Evolutionary conservation across 2,888 invertebrate species (phyloP).

Genomic region (Lycaena phlaeas): DNA sequence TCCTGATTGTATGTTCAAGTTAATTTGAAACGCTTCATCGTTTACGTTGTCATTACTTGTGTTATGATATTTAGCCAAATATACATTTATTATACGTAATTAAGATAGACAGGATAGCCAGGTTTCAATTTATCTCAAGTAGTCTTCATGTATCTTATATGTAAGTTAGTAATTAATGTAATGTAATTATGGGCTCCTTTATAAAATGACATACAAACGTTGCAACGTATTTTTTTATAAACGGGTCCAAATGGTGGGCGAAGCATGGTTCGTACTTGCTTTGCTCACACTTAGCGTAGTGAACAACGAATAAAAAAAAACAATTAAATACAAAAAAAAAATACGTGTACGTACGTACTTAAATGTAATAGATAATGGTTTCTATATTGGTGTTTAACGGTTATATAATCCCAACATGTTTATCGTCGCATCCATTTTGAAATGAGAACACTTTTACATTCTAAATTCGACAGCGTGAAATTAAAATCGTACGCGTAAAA

Average conservation of each 20-base stretch:
- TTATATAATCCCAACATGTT: slow-evolving; percentile 26
- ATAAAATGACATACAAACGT: slow-evolving; percentile 25
- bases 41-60: slow-evolving; percentile 50
- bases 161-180: slow-evolving; percentile 69
- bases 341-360: slow-evolving; percentile 50
- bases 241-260: slow-evolving; percentile 35
- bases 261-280: slow-evolving; percentile 25
- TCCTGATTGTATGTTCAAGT: slow-evolving; percentile 62
- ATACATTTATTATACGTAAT: slow-evolving; percentile 65
- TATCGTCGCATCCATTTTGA: slow-evolving; percentile 53
- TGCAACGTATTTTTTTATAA: slow-evolving; percentile 37
- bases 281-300: slow-evolving; percentile 49
- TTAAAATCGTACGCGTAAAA: not conserved
- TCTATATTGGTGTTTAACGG: slow-evolving; percentile 50
- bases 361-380: slow-evolving; percentile 57
- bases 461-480: not conserved
- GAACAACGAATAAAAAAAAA: slow-evolving; percentile 65
- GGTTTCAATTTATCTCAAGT: slow-evolving; percentile 67
- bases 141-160: slow-evolving; percentile 48
- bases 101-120: slow-evolving; percentile 72
- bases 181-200: slow-evolving; percentile 49
- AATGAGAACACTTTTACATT: slow-evolving; percentile 20
- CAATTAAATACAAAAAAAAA: slow-evolving; percentile 59
- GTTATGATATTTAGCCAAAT: slow-evolving; percentile 62
- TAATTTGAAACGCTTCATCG: slow-evolving; percentile 48